Evolutionary conservation across 2,797 vertebrate genomes (phyloP), one percentile per base, ranked within the genome.

Genomic region (Odontamblyopus lacepedii): DNA sequence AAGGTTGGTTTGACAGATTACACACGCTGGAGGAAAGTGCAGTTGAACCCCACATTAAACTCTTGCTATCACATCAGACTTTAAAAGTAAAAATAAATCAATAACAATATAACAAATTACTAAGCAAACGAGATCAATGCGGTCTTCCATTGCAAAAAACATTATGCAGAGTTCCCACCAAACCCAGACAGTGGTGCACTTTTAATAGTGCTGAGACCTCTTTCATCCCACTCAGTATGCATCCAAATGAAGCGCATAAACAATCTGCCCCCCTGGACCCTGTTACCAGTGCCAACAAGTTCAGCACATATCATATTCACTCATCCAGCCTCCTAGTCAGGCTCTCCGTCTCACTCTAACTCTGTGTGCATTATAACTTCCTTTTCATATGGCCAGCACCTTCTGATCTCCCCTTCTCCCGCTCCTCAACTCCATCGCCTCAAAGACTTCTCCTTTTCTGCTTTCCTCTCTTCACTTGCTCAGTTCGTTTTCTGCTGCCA

Each of bases 211-310:
- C 76, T 2, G 67, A 82, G 41, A 71, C 78, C 83, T 59, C 72
- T 76, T 74, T 64, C 72, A 76, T 79, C 74, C 32, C 50, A 61
- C 65, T 88, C 41, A 62, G 66, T 77, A 79, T 83, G 77, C 85
- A 82, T 79, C 71, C 74, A 71, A 82, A 82, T 68, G 70, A 90
- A 67, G 69, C 70, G 75, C 74, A 78, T 78, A 82, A 88, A 84
- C 78, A 81, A 80, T 76, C 61, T 60, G 68, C 35, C 85, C 81
- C 85, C 61, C 32, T 62, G 85, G 86, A 87, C 76, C 84, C 77
- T 76, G 83, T 89, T 87, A 89, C 83, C 72, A 67, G 67, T 62
- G 70, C 51, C 69, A 78, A 74, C 75, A 78, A 74, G 79, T 83
- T 80, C 75, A 74, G 76, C 78, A 77, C 79, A 78, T 77, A 61